Evolutionary conservation across 2,888 invertebrate species (phyloP).

Genomic region (Xylota segnis): DNA sequence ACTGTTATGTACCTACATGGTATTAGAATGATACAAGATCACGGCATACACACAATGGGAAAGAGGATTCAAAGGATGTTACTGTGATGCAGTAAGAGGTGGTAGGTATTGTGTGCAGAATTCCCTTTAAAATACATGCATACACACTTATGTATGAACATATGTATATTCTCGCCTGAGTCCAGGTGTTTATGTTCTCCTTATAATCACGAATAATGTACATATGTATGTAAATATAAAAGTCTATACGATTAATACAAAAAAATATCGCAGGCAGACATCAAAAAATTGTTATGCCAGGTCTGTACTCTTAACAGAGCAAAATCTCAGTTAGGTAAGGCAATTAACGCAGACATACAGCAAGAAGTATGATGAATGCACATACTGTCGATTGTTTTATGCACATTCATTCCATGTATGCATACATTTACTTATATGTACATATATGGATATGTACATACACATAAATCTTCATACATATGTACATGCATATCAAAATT

Average conservation of each 20-base stretch:
- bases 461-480: neutral
- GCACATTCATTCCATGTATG: neutral
- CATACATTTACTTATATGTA: neutral
- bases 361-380: constrained; percentile 45
- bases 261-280: constrained; percentile 16
- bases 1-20: neutral
- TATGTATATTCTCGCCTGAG: neutral
- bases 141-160: neutral
- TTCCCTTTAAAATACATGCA: neutral
- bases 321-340: neutral
- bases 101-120: constrained; percentile 13
- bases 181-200: constrained; percentile 34
- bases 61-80: constrained; percentile 54
- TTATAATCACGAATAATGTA: neutral
- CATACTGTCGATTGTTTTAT: constrained; percentile 4
- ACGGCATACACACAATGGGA: constrained; percentile 7
- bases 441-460: neutral
- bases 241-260: neutral
- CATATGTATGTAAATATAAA: neutral
- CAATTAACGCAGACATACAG: constrained; percentile 15
- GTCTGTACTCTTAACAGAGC: constrained; percentile 14
- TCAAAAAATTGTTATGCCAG: constrained; percentile 51
- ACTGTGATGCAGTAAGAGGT: constrained; percentile 1
- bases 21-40: constrained; percentile 63
- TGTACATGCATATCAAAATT: constrained; percentile 21